phyloP scores from a whole-genome alignment of 2,113 vertebrate genomes.

The Scophthalmus maximus region DNA sequence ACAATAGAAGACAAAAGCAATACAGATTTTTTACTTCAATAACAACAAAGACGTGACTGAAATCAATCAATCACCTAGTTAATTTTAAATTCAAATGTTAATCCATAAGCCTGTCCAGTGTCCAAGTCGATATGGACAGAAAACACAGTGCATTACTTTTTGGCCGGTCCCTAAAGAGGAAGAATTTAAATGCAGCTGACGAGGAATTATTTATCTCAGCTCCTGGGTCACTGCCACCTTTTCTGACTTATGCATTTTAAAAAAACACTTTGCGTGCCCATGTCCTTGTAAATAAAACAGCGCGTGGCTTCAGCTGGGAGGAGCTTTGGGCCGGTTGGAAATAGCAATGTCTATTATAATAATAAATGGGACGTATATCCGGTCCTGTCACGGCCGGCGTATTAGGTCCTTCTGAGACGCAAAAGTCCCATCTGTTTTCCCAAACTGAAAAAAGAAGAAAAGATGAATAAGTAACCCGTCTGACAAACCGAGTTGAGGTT shows the following conservation, averaged over 20 bases:
- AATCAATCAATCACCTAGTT: neutral
- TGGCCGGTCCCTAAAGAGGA: neutral
- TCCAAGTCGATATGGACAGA: neutral
- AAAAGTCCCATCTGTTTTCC: neutral
- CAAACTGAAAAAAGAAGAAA: neutral
- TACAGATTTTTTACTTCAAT: no score
- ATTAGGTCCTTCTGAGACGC: neutral
- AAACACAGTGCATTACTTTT: neutral
- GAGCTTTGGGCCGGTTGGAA: neutral
- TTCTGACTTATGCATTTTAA: constrained; percentile 3
- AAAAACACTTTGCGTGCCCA: neutral
- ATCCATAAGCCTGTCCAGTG: neutral
- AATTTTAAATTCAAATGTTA: neutral
- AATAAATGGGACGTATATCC: no score
- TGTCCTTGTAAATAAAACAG: neutral
- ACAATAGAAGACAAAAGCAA: no score
- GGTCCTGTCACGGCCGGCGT: neutral
- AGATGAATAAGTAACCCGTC: neutral
- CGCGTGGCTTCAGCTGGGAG: no score
- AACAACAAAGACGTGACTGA: no score
- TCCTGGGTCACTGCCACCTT: neutral
- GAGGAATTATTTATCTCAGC: neutral
- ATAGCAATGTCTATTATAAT: neutral
- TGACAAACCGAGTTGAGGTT: neutral
- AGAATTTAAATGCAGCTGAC: neutral